Base-by-base conservation (phyloP, 1,140 invertebrate genomes). In the Oscheius sp. region DNA sequence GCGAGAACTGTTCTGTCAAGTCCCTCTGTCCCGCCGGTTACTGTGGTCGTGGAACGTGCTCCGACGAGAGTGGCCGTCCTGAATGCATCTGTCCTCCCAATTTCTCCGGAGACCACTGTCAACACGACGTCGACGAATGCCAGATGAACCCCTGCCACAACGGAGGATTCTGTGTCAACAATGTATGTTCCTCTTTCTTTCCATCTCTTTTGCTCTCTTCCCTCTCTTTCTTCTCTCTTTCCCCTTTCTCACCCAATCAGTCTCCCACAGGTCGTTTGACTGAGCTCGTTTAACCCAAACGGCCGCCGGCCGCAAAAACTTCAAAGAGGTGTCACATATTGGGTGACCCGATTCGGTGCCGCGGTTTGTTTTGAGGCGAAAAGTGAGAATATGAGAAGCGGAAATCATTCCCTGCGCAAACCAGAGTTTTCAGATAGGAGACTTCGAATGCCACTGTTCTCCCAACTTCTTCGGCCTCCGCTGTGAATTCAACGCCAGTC, bases 111-210 rank as follows among this genome's bases (percentile, higher is more conserved):
- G 79, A 84, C 15, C 88, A 90, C 77, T 97, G 94, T 86, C 90
- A 93, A 74, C 86, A 87, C n/a, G 93, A 95, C 85, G 92, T 95
- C 75, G 90, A 95, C 86, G 94, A 96, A 80, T 95, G 93, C 26
- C 59, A 20, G 67, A 55, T 81, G 89, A 91, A 92, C 1, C 94
- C 76, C n/a, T 80, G 79, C 59, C 73, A 65, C 0, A 95, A 96
- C 86, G 94, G 93, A 0, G 94, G 93, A 0, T 18, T 45, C 42
- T 45, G 18, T 45, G 15, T 45, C 42, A 18, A 45, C 18, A 45
- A 45, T 15, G 42, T 15, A 45, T 23, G 23, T 18, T 18, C 18
- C 42, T 79, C 91, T 2, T 95, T 93, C 85, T 88, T 89, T 38
- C n/a, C n/a, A n/a, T n/a, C n/a, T n/a, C n/a, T n/a, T n/a, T n/a